A percentile compares a stretch with the other conserved stretches of the same genome.
These are phyloP conservation scores for Tyto alba DNA, from an alignment of 2,113 vertebrate genomes.

Conservation along the genomic window DNA sequence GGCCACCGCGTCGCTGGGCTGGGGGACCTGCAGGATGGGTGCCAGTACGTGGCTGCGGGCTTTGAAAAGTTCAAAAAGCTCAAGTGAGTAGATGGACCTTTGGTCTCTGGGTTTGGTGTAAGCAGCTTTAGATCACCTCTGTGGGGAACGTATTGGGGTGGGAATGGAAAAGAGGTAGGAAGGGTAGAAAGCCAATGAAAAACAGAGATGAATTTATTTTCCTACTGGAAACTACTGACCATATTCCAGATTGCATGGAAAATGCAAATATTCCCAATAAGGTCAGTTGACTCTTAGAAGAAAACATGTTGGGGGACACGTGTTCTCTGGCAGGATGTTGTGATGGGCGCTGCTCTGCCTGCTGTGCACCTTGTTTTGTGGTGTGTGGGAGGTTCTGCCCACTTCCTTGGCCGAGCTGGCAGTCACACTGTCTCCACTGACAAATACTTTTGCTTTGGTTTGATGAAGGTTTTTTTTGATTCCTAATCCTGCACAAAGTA, in stretches of 20 bases:
- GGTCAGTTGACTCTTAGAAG: background rate
- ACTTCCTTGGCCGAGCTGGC: background rate
- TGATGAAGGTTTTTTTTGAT: background rate
- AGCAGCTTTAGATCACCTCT: background rate
- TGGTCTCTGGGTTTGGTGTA: background rate
- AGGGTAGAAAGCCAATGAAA: background rate
- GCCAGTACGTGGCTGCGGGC: conserved; percentile 86
- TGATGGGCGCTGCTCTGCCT: background rate
- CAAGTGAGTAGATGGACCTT: conserved; percentile 74
- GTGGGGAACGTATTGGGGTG: background rate
- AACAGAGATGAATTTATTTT: background rate
- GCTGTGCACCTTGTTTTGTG: background rate
- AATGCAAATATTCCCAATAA: background rate
- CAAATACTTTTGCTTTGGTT: background rate
- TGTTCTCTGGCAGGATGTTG: background rate
- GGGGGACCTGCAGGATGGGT: conserved; percentile 76
- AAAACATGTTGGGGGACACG: background rate
- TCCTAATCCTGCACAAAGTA: background rate
- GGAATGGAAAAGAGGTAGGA: background rate
- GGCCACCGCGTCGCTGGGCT: conserved; percentile 76
- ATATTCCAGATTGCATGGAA: accelerated
- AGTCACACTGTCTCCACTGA: background rate
- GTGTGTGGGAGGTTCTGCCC: background rate
- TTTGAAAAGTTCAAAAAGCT: conserved; percentile 84
- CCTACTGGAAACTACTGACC: background rate